These are phyloP conservation scores for Tromatobia lineatoria DNA, from an alignment of 2,888 invertebrate genomes.

Conservation along the genomic window DNA sequence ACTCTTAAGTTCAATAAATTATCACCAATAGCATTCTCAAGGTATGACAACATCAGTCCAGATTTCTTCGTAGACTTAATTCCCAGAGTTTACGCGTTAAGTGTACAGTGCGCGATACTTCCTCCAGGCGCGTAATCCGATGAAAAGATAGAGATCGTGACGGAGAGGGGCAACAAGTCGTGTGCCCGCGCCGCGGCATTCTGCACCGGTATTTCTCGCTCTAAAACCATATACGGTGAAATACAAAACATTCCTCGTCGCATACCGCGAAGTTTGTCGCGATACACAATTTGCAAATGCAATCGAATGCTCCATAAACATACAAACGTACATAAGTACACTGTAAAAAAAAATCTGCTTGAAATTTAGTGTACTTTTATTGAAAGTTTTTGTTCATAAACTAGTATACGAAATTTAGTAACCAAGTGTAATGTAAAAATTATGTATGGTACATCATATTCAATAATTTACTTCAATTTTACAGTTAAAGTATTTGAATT, in stretches of 20 bases:
- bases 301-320: background rate
- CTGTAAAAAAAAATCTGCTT: too few relatives aligned
- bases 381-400: too few relatives aligned
- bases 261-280: background rate
- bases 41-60: constrained; percentile 18
- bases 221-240: constrained; percentile 39
- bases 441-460: too few relatives aligned
- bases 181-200: background rate
- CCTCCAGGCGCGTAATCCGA: constrained; percentile 7
- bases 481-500: too few relatives aligned
- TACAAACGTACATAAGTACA: background rate
- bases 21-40: constrained; percentile 19
- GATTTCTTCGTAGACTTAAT: background rate
- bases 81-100: background rate
- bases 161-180: background rate
- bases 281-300: background rate
- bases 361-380: too few relatives aligned
- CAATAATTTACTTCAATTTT: too few relatives aligned
- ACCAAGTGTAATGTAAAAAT: too few relatives aligned
- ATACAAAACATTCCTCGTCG: constrained; percentile 25
- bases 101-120: background rate
- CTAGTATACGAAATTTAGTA: too few relatives aligned
- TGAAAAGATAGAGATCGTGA: constrained; percentile 7
- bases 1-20: background rate
- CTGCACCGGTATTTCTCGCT: constrained; percentile 1